Base-by-base conservation (phyloP, 1,140 invertebrate species). In the Megalopta genalis region DNA sequence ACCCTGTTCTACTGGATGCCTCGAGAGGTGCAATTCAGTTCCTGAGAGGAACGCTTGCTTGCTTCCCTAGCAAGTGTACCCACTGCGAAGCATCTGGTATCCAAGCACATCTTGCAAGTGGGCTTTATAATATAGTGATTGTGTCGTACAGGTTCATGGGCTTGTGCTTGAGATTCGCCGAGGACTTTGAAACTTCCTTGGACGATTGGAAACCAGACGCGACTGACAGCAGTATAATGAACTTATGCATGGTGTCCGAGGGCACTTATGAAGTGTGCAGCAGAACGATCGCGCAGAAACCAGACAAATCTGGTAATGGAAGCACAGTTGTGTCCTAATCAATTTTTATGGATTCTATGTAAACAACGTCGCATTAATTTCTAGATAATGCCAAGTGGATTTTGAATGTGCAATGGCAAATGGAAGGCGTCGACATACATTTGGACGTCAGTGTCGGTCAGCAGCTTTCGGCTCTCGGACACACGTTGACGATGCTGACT, bases 371-470 rank as follows among this genome's bases (percentile, higher is more conserved):
- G n/a, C n/a, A 32, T 57, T 79, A 63, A 52, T 63, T 78, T 75
- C 32, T 71, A 95, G 97, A 98, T 92, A 99, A 99, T 93, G 98
- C 98, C 3, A 99, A 99, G 92, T 99, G 99, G 99, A 95, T 99
- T 82, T 93, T 99, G 39, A 99, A 99, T 92, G 98, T 99, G 0
- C 96, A 98, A 83, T 99, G 98, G 98, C 97, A 99, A 93, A 99
- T 99, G 99, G 97, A 99, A 93, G 99, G 99, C 72, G 98, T 99
- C 23, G 98, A 99, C 89, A 98, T 99, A 75, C 98, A 99, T 91
- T 93, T 99, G 64, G 98, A 99, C 91, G 97, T 98, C 0, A 98
- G 97, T 90, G 98, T 99, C 37, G 99, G 99, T 42, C 99, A 99
- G 91, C 97, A 99, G 89, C 93, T 99, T 23, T 98, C 97, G 3